phyloP scores from a whole-genome alignment of 2,797 vertebrate genomes.

The Craterocephalus amniculus region DNA sequence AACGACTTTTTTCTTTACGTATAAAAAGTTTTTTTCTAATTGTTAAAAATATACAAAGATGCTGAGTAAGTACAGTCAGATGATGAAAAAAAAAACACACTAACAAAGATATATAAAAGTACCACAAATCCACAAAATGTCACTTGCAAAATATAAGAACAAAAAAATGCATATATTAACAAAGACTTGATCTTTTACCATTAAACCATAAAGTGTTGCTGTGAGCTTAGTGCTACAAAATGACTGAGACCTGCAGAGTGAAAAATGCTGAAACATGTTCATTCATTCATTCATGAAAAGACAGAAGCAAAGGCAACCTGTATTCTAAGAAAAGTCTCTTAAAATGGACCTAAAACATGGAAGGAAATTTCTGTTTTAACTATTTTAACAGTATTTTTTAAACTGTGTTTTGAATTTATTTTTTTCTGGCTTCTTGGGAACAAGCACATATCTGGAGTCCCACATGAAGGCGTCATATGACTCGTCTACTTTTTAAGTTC shows the following conservation, averaged over 20 bases:
- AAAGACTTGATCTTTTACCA: neutral
- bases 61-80: neutral
- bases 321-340: neutral
- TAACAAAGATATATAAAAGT: neutral
- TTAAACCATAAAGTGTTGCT: neutral
- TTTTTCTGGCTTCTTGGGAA: no score
- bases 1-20: neutral
- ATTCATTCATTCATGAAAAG: neutral
- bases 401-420: no score
- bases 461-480: no score
- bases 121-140: neutral
- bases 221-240: neutral
- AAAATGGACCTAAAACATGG: neutral
- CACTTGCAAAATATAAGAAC: neutral
- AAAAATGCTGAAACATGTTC: neutral
- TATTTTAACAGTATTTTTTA: neutral
- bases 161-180: neutral
- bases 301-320: neutral
- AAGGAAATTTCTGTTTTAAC: no score
- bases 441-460: neutral
- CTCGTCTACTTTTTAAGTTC: no score
- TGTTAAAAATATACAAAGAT: neutral
- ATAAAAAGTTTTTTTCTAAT: neutral
- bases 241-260: neutral
- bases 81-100: neutral